Conservation (phyloP, 2,888 invertebrate genomes). For the Meteorus cinctellus region DNA sequence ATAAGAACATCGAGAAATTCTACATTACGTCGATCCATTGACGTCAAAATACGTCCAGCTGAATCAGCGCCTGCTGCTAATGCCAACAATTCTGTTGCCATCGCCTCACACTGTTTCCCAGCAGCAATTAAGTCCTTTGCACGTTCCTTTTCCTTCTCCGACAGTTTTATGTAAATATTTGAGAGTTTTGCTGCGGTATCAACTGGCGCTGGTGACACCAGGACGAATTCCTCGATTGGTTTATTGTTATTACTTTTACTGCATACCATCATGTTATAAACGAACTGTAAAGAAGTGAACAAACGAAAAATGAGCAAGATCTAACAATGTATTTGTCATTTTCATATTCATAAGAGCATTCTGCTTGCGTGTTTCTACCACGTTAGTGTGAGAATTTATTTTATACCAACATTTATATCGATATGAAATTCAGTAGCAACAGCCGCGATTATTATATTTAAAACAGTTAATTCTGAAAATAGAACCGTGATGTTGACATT, state of each 20-base stretch:
- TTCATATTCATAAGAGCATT: neutral
- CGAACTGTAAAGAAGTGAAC: conserved; percentile 77
- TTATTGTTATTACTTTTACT: conserved; percentile 96
- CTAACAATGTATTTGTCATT: neutral
- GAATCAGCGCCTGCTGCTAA: conserved; percentile 95
- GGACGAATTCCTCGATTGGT: conserved; percentile 97
- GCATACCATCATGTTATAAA: conserved; percentile 98
- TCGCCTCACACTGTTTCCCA: conserved; percentile 96
- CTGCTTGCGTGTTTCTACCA: neutral
- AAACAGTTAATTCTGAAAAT: too few species aligned
- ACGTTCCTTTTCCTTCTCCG: conserved; percentile 97
- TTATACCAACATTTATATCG: neutral
- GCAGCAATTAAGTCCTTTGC: conserved; percentile 97
- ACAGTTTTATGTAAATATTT: conserved; percentile 89
- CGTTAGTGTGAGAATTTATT: neutral
- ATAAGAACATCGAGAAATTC: conserved; percentile 97
- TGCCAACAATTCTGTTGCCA: conserved; percentile 97
- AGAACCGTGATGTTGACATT: too few species aligned
- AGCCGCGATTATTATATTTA: neutral
- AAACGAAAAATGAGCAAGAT: conserved; percentile 18
- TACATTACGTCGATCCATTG: conserved; percentile 94
- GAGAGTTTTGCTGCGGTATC: conserved; percentile 99
- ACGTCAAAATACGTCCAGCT: conserved; percentile 94
- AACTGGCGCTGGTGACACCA: conserved; percentile 99
- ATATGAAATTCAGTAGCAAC: neutral